Conservation (phyloP, 2,113 vertebrate species). For the Helogale parvula region DNA sequence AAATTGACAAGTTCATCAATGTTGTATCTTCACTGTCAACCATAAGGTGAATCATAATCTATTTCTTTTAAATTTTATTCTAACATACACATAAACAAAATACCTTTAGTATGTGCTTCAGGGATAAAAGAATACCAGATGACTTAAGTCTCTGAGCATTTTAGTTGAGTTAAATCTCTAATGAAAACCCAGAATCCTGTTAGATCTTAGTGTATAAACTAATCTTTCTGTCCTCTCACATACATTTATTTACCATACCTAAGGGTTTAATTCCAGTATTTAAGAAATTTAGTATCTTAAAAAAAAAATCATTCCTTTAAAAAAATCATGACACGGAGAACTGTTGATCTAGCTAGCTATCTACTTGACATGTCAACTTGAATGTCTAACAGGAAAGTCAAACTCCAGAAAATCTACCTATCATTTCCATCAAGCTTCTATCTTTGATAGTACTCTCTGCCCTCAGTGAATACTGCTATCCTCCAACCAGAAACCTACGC, state of each 20-base stretch:
- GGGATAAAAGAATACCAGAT: not conserved
- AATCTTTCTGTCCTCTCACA: not conserved
- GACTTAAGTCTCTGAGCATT: not conserved
- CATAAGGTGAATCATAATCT: not conserved
- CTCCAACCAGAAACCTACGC: not conserved
- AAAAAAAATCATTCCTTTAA: not conserved
- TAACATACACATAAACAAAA: not conserved
- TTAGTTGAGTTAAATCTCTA: not conserved
- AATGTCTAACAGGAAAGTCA: not conserved
- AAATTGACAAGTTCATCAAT: not conserved
- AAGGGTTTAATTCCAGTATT: not conserved
- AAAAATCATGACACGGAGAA: not conserved
- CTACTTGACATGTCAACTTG: not conserved
- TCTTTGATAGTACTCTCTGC: not conserved
- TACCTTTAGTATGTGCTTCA: not conserved
- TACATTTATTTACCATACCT: not conserved
- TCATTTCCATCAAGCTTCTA: not conserved
- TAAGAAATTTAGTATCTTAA: not conserved
- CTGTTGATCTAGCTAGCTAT: not conserved
- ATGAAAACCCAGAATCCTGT: not conserved
- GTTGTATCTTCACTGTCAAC: not conserved
- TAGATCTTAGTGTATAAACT: not conserved
- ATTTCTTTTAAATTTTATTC: conserved; percentile 9
- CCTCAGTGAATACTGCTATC: not conserved
- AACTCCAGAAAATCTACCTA: not conserved